Evolutionary conservation across 2,888 invertebrate genomes (phyloP), one percentile per base, ranked within the genome.

Genomic region (Mimachlamys varia): DNA sequence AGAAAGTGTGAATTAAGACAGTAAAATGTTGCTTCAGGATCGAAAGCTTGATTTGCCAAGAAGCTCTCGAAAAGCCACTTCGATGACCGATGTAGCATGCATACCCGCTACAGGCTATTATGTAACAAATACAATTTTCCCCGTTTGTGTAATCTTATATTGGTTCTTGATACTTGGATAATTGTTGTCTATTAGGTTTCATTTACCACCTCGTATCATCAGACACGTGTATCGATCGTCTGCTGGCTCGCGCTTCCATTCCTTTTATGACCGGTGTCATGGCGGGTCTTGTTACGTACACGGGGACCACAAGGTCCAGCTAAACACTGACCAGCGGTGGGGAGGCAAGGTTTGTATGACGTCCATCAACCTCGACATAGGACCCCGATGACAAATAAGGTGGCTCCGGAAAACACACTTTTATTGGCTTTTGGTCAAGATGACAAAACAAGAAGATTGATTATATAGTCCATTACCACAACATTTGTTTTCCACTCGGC

Each of bases 181-280:
- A 76, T 76, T 76, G 76, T 76, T 33, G 76, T 76, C 76, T 76
- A 76, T 76, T 76, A 76, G 76, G 33, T 76, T 76, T 76, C 76
- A 33, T 76, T 76, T 76, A 27, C 27, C 76, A 33, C 76, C 76
- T 76, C 76, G 76, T 76, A 27, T 76, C 76, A 76, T 76, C 76
- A 76, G 76, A 76, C 76, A 27, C 12, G 27, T 0, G 33, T 76
- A 76, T 76, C 13, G 76, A 76, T 76, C 76, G 76, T 27, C 33
- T 33, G 76, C 76, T 33, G 33, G 76, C 76, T 76, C 76, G 76
- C 33, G 76, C 76, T 27, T 76, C 76, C 76, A 13, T 27, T 15
- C 33, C 76, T 33, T 76, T 62, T 33, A 33, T 76, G 76, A 33
- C 76, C 76, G 33, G 76, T 76, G 76, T 76, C 76, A 76, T 27